Conservation (phyloP, 2,888 invertebrate genomes). For the Cantharis flavilabris region DNA sequence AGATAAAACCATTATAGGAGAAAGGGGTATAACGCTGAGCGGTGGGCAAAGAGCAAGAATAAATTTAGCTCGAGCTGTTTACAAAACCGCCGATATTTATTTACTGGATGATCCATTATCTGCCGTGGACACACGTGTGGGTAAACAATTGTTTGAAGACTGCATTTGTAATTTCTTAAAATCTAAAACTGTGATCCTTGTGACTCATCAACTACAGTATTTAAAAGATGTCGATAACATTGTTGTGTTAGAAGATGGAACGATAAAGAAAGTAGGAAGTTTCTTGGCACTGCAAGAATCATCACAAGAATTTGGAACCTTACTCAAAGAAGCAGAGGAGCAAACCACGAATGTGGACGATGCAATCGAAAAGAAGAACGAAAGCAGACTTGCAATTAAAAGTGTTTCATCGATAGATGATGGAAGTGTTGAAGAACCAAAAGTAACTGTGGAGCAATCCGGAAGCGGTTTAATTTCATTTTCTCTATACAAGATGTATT, state of each 20-base stretch:
- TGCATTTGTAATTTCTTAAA: constrained; percentile 65
- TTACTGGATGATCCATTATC: constrained; percentile 76
- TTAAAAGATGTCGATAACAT: constrained; percentile 63
- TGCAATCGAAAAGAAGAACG: not conserved
- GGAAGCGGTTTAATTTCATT: constrained; percentile 62
- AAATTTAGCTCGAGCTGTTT: constrained; percentile 67
- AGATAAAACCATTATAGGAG: constrained; percentile 79
- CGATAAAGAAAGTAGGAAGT: constrained; percentile 62
- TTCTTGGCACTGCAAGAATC: constrained; percentile 66
- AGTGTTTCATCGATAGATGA: not conserved
- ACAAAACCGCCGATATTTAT: constrained; percentile 74
- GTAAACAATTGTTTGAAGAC: constrained; percentile 70
- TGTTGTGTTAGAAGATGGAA: constrained; percentile 60
- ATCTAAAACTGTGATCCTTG: constrained; percentile 73
- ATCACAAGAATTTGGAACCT: constrained; percentile 73
- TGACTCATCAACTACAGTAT: constrained; percentile 86
- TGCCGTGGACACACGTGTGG: constrained; percentile 74
- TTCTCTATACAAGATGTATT: constrained; percentile 70
- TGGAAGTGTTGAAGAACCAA: not conserved
- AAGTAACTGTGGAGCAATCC: constrained; percentile 63
- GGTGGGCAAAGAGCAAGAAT: constrained; percentile 77
- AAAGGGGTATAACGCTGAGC: constrained; percentile 72
- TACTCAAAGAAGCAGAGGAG: constrained; percentile 32
- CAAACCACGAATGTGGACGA: not conserved
- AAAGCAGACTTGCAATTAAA: not conserved